Percentiles rank a stretch among this genome's conserved stretches.
Conservation (phyloP, 2,888 invertebrate species). For the Eristalis arbustorum region DNA sequence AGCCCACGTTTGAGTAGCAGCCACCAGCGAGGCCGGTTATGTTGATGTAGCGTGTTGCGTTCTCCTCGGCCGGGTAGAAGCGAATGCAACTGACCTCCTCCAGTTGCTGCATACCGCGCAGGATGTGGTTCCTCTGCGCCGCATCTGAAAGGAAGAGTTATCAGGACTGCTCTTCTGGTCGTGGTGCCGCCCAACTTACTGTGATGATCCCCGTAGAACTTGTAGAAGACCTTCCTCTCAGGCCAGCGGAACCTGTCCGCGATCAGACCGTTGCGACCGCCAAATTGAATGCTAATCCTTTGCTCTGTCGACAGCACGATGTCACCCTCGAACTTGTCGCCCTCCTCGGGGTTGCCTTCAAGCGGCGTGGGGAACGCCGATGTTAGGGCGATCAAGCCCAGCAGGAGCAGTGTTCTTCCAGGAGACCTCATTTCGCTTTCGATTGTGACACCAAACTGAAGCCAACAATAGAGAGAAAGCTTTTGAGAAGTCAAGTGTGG, state of each 20-base stretch:
- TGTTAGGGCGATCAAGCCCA: not conserved
- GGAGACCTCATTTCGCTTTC: conserved; percentile 32
- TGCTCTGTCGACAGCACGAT: not conserved
- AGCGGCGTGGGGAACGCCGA: conserved; percentile 20
- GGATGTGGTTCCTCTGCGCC: conserved; percentile 83
- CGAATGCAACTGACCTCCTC: conserved; percentile 87
- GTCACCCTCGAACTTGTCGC: conserved; percentile 81
- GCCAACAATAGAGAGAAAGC: not conserved
- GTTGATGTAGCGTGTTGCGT: conserved; percentile 63
- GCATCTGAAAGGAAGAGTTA: conserved; percentile 73
- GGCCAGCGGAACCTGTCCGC: conserved; percentile 82
- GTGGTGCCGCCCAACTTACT: conserved; percentile 13
- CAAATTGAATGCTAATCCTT: not conserved
- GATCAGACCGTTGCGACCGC: not conserved
- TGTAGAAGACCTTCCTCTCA: conserved; percentile 85
- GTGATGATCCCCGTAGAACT: conserved; percentile 77
- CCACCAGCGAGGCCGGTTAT: conserved; percentile 80
- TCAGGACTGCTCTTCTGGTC: not conserved
- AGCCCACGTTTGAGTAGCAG: conserved; percentile 87
- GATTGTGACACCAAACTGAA: conserved; percentile 7
- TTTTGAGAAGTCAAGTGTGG: not conserved
- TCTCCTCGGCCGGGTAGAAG: conserved; percentile 83
- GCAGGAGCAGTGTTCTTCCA: not conserved
- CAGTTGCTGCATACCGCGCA: conserved; percentile 86
- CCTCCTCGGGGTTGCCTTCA: conserved; percentile 85